These are phyloP conservation scores for Oreotrochilus melanogaster DNA, from an alignment of 2,113 vertebrate species.

Conservation along the genomic window DNA sequence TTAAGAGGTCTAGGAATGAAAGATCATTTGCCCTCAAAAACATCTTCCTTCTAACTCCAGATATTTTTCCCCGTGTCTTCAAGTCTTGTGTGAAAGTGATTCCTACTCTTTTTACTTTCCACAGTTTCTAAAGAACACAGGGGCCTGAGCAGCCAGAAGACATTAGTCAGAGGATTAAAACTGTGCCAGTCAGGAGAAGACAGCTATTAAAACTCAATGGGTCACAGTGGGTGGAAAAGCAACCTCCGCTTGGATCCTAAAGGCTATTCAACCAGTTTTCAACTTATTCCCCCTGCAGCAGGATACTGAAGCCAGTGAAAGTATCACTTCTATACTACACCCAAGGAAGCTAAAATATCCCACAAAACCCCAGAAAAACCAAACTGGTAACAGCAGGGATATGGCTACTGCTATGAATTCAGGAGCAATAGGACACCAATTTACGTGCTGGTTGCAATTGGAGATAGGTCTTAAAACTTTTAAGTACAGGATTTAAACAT, in stretches of 20 bases:
- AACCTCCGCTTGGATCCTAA: background rate
- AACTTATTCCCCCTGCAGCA: background rate
- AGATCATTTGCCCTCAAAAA: background rate
- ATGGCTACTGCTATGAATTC: background rate
- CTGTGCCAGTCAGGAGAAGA: background rate
- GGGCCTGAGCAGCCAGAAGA: background rate
- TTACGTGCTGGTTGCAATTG: background rate
- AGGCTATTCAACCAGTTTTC: background rate
- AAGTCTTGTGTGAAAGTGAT: background rate
- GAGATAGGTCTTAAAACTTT: background rate
- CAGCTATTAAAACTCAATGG: background rate
- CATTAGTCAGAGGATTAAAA: background rate
- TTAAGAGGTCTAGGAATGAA: slow-evolving; percentile 33
- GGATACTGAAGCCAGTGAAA: background rate
- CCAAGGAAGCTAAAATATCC: background rate
- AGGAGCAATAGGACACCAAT: background rate
- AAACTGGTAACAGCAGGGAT: background rate
- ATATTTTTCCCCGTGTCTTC: background rate
- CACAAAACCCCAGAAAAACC: background rate
- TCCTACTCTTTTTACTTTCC: background rate
- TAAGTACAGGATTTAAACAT: background rate
- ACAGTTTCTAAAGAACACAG: background rate
- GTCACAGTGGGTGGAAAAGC: background rate
- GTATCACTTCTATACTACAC: background rate
- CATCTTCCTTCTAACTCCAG: background rate